These are phyloP conservation scores for Falcaria lacertinaria DNA, from an alignment of 2,888 invertebrate species.

Conservation along the genomic window DNA sequence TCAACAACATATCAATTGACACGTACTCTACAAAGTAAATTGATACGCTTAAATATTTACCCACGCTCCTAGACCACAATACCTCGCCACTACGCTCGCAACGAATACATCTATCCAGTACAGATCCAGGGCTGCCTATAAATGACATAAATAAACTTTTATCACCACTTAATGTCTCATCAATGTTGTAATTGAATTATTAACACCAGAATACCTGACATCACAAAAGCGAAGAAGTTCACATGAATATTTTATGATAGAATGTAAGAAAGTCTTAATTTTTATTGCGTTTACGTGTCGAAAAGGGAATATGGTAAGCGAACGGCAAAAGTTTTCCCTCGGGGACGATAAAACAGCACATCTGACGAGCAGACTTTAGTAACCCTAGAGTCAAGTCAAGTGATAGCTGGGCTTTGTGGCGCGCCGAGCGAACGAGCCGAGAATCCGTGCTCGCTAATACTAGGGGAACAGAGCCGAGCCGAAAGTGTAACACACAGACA, in stretches of 20 bases:
- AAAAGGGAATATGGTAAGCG: slow-evolving; percentile 16
- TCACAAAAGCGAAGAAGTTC: slow-evolving; percentile 37
- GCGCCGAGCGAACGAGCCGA: slow-evolving; percentile 58
- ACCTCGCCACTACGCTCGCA: slow-evolving; percentile 10
- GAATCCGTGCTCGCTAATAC: slow-evolving; percentile 59
- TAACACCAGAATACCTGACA: slow-evolving; percentile 48
- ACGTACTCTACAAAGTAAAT: slow-evolving; percentile 26
- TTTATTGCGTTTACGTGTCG: slow-evolving; percentile 29
- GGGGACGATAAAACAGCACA: slow-evolving; percentile 16
- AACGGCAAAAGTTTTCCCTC: slow-evolving; percentile 11
- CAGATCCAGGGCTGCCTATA: not conserved
- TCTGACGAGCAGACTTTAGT: slow-evolving; percentile 21
- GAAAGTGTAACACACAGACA: slow-evolving; percentile 48
- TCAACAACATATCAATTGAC: slow-evolving; percentile 27
- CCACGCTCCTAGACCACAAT: slow-evolving; percentile 29
- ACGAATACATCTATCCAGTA: slow-evolving; percentile 14
- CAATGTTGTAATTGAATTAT: slow-evolving; percentile 55
- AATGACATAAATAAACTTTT: not conserved
- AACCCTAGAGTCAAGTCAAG: slow-evolving; percentile 48
- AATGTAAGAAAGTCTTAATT: slow-evolving; percentile 34
- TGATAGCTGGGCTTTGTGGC: slow-evolving; percentile 63
- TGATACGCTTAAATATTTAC: slow-evolving; percentile 37
- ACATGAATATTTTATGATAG: slow-evolving; percentile 47
- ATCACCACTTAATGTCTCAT: slow-evolving; percentile 38
- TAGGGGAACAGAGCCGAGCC: slow-evolving; percentile 48